phyloP scores from a whole-genome alignment of 2,797 vertebrate genomes.

The Numenius phaeopus region DNA sequence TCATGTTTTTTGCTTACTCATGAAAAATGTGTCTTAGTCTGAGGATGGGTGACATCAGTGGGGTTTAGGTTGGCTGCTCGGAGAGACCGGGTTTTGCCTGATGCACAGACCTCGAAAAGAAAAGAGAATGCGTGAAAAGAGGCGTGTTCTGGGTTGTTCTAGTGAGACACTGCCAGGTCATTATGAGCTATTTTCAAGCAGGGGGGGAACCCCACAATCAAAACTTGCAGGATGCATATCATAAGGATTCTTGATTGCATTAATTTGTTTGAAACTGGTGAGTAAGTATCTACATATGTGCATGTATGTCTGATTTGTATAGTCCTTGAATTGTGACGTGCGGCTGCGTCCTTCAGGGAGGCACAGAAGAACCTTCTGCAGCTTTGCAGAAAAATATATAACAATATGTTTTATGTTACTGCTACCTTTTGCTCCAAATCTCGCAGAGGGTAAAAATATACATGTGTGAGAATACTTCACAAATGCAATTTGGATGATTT shows the following conservation, averaged over 20 bases:
- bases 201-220: rapidly evolving
- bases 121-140: neutral
- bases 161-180: neutral
- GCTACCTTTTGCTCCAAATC: neutral
- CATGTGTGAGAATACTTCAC: neutral
- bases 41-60: neutral
- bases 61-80: neutral
- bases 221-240: neutral
- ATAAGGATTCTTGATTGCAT: neutral
- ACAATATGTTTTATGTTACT: neutral
- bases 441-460: neutral
- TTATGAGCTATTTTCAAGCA: neutral
- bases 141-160: neutral
- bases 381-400: neutral
- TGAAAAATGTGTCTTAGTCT: neutral
- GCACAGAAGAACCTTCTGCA: neutral
- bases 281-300: neutral
- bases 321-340: neutral
- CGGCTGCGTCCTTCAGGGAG: neutral
- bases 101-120: neutral
- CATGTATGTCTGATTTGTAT: neutral
- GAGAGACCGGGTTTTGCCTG: neutral
- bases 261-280: neutral
- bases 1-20: neutral
- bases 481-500: neutral